A percentile compares a stretch with the other conserved stretches of the same genome.
phyloP scores from a whole-genome alignment of 2,797 vertebrate genomes.

The Urocyon cinereoargenteus region DNA sequence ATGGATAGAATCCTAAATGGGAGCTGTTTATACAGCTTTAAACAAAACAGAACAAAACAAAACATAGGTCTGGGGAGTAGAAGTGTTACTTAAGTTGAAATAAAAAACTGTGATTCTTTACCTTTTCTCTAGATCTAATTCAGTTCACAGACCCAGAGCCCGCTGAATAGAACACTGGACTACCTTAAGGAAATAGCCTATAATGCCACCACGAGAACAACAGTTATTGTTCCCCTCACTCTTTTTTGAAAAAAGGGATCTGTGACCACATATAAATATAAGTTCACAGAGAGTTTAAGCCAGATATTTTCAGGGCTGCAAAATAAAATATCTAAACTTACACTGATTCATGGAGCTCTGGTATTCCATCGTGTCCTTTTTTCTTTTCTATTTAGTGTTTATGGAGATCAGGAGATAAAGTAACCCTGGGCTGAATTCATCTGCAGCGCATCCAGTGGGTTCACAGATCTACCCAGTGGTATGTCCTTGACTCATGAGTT shows the following conservation, averaged over 20 bases:
- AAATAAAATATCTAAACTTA: not conserved
- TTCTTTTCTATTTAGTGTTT: not conserved
- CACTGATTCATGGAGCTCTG: not conserved
- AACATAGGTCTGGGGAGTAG: not conserved
- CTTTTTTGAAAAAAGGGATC: not conserved
- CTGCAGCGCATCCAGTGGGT: not conserved
- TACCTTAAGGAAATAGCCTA: not conserved
- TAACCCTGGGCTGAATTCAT: not conserved
- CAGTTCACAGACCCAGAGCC: not conserved
- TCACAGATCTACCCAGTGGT: not conserved
- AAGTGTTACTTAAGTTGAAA: not conserved
- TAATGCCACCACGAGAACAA: not conserved
- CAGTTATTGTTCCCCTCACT: not conserved
- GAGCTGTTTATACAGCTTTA: not conserved
- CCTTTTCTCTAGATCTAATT: not conserved
- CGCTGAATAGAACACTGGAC: not conserved
- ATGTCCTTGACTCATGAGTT: not conserved
- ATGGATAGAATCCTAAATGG: not conserved
- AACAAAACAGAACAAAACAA: not conserved
- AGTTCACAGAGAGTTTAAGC: not conserved
- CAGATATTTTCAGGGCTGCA: not conserved
- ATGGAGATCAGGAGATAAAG: not conserved
- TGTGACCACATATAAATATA: not conserved
- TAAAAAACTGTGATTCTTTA: not conserved
- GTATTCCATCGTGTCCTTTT: not conserved